Conservation (phyloP, 2,888 invertebrate genomes). For the Drosophila subquinaria region DNA sequence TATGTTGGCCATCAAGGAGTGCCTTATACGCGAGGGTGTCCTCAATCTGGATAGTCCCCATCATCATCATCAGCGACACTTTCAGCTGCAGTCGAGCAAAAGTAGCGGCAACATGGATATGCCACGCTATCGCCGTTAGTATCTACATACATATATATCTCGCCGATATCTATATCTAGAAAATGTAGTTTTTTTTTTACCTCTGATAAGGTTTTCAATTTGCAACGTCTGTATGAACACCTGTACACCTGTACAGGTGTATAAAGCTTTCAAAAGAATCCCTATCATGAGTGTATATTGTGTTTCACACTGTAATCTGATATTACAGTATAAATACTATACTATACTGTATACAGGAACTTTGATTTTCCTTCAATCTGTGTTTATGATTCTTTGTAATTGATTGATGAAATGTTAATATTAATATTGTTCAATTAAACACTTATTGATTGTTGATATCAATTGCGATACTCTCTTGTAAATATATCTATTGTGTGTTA, state of each 20-base stretch:
- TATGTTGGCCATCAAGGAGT: slow-evolving; percentile 84
- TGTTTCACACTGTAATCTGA: slow-evolving; percentile 11
- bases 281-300: slow-evolving; percentile 1
- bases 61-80: slow-evolving; percentile 36
- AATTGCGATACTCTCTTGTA: background rate
- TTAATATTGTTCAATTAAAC: background rate
- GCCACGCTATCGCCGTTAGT: slow-evolving; percentile 73
- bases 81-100: slow-evolving; percentile 62
- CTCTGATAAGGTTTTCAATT: slow-evolving; percentile 17
- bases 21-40: slow-evolving; percentile 83
- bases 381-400: slow-evolving; percentile 11
- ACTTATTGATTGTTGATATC: slow-evolving; percentile 1
- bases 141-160: slow-evolving; percentile 26
- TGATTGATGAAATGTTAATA: slow-evolving; percentile 5
- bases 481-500: background rate
- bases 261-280: slow-evolving; percentile 11
- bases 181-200: background rate
- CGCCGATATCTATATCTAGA: slow-evolving; percentile 15
- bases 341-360: slow-evolving; percentile 2
- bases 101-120: slow-evolving; percentile 73
- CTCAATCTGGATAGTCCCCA: slow-evolving; percentile 70
- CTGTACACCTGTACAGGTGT: slow-evolving; percentile 20
- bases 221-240: slow-evolving; percentile 6
- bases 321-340: slow-evolving; percentile 14
- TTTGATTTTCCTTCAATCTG: background rate